Evolutionary conservation across 2,797 vertebrate genomes (phyloP).

Genomic region (Crenuchus spilurus): DNA sequence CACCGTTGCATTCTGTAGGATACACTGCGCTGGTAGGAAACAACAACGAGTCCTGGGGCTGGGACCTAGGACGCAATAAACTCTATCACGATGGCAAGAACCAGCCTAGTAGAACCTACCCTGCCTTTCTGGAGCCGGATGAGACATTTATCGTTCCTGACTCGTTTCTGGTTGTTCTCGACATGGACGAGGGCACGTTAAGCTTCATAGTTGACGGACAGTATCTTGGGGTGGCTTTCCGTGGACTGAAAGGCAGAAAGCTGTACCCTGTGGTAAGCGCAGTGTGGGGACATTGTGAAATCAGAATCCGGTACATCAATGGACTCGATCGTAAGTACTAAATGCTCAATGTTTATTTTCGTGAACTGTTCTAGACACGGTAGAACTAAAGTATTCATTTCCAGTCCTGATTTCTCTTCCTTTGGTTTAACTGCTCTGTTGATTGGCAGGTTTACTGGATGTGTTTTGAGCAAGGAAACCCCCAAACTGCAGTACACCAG

Average conservation of each 20-base stretch:
- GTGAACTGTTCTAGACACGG: too few relatives aligned
- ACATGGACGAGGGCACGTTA: conserved; percentile 97
- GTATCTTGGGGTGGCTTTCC: conserved; percentile 95
- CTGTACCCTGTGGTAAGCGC: conserved; percentile 97
- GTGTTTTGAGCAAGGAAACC: too few relatives aligned
- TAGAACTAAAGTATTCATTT: too few relatives aligned
- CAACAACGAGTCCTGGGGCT: conserved; percentile 96
- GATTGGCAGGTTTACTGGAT: too few relatives aligned
- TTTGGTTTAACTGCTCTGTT: too few relatives aligned
- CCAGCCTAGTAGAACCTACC: conserved; percentile 92
- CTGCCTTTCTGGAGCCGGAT: conserved; percentile 89
- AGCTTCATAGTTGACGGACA: conserved; percentile 98
- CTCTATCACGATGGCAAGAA: conserved; percentile 97
- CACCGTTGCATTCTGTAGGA: conserved; percentile 93
- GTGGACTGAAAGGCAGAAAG: conserved; percentile 96
- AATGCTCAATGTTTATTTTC: neutral
- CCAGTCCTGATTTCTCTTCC: too few relatives aligned
- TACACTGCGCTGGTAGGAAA: conserved; percentile 95
- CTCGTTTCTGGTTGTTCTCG: conserved; percentile 94
- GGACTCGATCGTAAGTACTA: conserved; percentile 97
- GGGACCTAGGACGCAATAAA: conserved; percentile 97
- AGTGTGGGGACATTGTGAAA: conserved; percentile 99
- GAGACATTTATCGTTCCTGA: conserved; percentile 97
- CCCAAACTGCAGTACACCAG: too few relatives aligned
- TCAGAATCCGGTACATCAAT: conserved; percentile 97